These are phyloP conservation scores for Kryptolebias marmoratus DNA, from an alignment of 2,113 vertebrate species.

Conservation along the genomic window DNA sequence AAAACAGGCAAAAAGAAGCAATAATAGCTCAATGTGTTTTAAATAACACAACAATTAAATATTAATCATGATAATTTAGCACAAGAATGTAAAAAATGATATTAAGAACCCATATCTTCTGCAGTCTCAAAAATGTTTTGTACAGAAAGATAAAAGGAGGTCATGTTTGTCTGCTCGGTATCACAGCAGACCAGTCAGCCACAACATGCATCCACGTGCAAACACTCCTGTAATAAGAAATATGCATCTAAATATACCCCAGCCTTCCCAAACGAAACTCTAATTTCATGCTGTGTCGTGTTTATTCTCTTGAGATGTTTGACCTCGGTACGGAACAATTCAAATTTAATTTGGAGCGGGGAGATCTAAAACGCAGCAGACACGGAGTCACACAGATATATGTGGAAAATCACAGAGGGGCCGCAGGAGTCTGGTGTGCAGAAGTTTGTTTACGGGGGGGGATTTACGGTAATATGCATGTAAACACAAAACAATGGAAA, in stretches of 20 bases:
- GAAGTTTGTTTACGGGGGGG: constrained; percentile 70
- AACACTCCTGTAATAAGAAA: constrained; percentile 73
- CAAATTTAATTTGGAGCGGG: constrained; percentile 77
- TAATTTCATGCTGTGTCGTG: constrained; percentile 83
- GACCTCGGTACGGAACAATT: constrained; percentile 79
- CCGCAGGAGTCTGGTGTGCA: constrained; percentile 64
- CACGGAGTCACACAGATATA: constrained; percentile 53
- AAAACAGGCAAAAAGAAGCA: too few relatives aligned
- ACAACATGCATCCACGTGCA: constrained; percentile 60
- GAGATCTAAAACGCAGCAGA: constrained; percentile 67
- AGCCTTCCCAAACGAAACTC: constrained; percentile 69
- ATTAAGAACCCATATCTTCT: neutral
- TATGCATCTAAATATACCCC: constrained; percentile 75
- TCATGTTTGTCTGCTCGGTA: constrained; percentile 54
- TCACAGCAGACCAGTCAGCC: constrained; percentile 64
- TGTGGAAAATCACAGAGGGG: constrained; percentile 51
- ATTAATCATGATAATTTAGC: too few relatives aligned
- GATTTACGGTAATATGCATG: constrained; percentile 63
- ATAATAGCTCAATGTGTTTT: too few relatives aligned
- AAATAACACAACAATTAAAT: too few relatives aligned
- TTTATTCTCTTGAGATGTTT: constrained; percentile 79
- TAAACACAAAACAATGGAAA: constrained; percentile 50
- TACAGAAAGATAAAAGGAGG: constrained; percentile 36
- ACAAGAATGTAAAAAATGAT: too few relatives aligned
- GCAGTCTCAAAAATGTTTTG: constrained; percentile 43